phyloP scores from a whole-genome alignment of 2,797 vertebrate species.

The Harpagifer antarcticus region DNA sequence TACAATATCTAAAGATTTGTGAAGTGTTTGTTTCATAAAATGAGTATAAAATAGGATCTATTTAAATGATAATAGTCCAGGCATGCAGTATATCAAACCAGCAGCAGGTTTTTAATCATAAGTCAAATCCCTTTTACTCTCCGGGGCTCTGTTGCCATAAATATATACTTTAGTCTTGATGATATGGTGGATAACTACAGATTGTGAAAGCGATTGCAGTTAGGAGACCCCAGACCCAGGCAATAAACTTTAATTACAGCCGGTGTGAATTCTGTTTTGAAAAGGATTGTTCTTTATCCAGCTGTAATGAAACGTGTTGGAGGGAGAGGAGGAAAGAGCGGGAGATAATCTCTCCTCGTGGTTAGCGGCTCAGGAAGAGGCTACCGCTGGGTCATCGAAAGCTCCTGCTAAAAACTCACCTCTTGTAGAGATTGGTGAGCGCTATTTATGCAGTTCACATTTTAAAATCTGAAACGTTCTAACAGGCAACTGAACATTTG shows the following conservation, averaged over 20 bases:
- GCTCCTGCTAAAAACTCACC: no score
- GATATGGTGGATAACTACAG: conserved; percentile 59
- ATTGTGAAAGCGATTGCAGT: conserved; percentile 66
- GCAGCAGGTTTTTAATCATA: conserved; percentile 45
- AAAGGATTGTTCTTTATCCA: conserved; percentile 63
- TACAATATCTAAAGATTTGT: neutral
- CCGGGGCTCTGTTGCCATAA: conserved; percentile 42
- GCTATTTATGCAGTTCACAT: no score
- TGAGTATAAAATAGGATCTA: neutral
- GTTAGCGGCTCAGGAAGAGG: conserved; percentile 34
- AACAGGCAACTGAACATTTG: no score
- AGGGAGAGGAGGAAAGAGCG: conserved; percentile 27
- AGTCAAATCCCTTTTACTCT: conserved; percentile 29
- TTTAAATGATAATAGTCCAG: neutral
- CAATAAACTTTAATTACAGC: conserved; percentile 74
- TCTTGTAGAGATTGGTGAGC: no score
- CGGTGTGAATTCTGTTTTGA: conserved; percentile 66
- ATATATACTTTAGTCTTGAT: conserved; percentile 71
- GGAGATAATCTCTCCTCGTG: conserved; percentile 15
- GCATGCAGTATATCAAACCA: neutral
- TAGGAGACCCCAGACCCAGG: conserved; percentile 60
- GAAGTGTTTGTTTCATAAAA: neutral
- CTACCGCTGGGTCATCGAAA: neutral
- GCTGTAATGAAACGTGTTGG: conserved; percentile 65
- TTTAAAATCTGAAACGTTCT: no score